Evolutionary conservation across 2,888 invertebrate genomes (phyloP).

Genomic region (Sarcophaga rosellei): DNA sequence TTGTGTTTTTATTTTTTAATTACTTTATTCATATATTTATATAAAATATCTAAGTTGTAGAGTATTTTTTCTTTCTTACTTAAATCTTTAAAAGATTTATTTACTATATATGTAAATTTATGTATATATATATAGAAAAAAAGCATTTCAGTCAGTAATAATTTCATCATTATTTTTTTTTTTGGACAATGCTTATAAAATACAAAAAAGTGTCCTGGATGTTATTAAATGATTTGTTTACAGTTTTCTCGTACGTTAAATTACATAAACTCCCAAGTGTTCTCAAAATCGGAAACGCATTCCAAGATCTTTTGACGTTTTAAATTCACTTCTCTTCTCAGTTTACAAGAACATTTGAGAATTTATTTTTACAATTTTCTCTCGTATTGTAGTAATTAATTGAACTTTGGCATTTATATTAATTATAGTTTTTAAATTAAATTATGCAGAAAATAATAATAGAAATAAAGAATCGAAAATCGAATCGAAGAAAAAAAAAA

Average conservation of each 20-base stretch:
- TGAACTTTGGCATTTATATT: conserved; percentile 63
- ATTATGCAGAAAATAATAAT: conserved; percentile 24
- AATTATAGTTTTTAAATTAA: conserved; percentile 36
- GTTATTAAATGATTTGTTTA: conserved; percentile 4
- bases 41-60: conserved; percentile 60
- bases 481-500: conserved; percentile 10
- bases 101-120: not conserved
- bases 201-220: not conserved
- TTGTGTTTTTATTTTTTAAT: conserved; percentile 11
- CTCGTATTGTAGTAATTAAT: conserved; percentile 29
- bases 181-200: conserved; percentile 41
- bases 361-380: conserved; percentile 1
- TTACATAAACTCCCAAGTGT: not conserved
- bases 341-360: no score
- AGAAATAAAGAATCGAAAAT: conserved; percentile 9
- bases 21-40: conserved; percentile 54
- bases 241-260: not conserved
- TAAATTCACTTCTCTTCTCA: no score
- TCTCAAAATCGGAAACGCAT: no score
- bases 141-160: conserved; percentile 62
- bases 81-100: conserved; percentile 57
- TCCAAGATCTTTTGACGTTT: no score
- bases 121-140: conserved; percentile 54
- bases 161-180: conserved; percentile 28
- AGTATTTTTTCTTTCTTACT: conserved; percentile 54